These are phyloP conservation scores for Colletes latitarsis DNA, from an alignment of 1,140 invertebrate genomes.

Conservation along the genomic window DNA sequence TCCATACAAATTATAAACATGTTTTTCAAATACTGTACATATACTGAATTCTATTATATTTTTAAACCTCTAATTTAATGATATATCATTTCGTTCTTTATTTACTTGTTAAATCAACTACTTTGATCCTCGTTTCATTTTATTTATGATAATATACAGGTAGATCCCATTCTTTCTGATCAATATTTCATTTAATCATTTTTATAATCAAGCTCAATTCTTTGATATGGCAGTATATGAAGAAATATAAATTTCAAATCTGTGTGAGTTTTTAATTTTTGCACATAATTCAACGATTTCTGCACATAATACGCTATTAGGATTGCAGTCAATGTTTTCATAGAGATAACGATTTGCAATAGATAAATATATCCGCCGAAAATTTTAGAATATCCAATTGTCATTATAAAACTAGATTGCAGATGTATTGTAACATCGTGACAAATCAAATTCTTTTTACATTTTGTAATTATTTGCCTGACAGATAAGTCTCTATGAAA, in stretches of 20 bases:
- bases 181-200: constrained; percentile 69
- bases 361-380: neutral
- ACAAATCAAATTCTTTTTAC: neutral
- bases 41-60: constrained; percentile 84
- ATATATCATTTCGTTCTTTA: constrained; percentile 81
- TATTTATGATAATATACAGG: constrained; percentile 80
- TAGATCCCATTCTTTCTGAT: constrained; percentile 76
- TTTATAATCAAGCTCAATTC: constrained; percentile 80
- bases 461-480: neutral
- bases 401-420: neutral
- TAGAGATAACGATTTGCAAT: constrained; percentile 41
- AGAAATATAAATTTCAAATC: constrained; percentile 73
- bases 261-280: constrained; percentile 25
- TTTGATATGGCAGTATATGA: constrained; percentile 85
- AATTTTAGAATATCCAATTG: neutral
- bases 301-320: neutral
- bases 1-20: constrained; percentile 87
- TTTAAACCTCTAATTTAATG: constrained; percentile 82
- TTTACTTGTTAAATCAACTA: constrained; percentile 80
- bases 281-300: constrained; percentile 7
- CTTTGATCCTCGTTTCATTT: constrained; percentile 80
- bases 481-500: constrained; percentile 53
- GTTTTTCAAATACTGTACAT: constrained; percentile 87
- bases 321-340: constrained; percentile 50
- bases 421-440: neutral